Percentiles rank a stretch among this genome's conserved stretches.
phyloP scores from a whole-genome alignment of 2,113 vertebrate species.

The Salvelinus alpinus region DNA sequence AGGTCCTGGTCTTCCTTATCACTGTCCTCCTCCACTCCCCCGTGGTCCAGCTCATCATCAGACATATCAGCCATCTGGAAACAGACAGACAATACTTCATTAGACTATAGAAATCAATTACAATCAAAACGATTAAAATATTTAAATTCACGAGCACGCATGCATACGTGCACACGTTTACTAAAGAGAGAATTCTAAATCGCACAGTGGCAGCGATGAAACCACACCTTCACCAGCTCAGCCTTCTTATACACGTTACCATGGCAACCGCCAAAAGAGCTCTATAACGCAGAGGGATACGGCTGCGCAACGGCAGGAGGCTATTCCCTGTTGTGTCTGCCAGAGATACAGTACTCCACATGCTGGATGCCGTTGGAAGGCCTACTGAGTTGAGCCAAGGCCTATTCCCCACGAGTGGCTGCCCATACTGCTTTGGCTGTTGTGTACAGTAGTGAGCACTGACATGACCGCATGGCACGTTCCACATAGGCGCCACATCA shows the following conservation, averaged over 20 bases:
- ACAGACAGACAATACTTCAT: slow-evolving; percentile 1
- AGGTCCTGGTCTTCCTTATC: slow-evolving; percentile 98
- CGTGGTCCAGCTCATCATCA: slow-evolving; percentile 96
- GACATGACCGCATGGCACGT: too few species aligned
- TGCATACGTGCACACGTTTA: neutral
- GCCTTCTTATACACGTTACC: slow-evolving; percentile 50
- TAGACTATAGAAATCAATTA: too few species aligned
- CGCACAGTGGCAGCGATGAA: slow-evolving; percentile 13
- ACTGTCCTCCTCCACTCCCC: slow-evolving; percentile 94
- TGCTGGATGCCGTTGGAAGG: too few species aligned
- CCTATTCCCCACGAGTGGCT: neutral
- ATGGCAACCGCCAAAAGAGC: slow-evolving; percentile 46
- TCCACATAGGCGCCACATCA: too few species aligned
- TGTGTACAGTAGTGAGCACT: too few species aligned
- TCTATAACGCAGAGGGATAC: slow-evolving; percentile 21
- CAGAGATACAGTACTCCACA: neutral
- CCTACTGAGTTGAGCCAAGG: too few species aligned
- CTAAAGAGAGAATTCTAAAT: neutral
- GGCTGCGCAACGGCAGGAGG: too few species aligned
- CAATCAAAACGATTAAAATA: too few species aligned
- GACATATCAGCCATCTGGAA: slow-evolving; percentile 96
- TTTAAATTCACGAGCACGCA: neutral
- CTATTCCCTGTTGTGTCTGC: slow-evolving; percentile 13
- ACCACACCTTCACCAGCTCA: slow-evolving; percentile 30
- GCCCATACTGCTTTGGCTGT: neutral